Percentiles rank a stretch among this genome's conserved stretches.
Conservation (phyloP, 2,888 invertebrate genomes). For the Thera obeliscata region DNA sequence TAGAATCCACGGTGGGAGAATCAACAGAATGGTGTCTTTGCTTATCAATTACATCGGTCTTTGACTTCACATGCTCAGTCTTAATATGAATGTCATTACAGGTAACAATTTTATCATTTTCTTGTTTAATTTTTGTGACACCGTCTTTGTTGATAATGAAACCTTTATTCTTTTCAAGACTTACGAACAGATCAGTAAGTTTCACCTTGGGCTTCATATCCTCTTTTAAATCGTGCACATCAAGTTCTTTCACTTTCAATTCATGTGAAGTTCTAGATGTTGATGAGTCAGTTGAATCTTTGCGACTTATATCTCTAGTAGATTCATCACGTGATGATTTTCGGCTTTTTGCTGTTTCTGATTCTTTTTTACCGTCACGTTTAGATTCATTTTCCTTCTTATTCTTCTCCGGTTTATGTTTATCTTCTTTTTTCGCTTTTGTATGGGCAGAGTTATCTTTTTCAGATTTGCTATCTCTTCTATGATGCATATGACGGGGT, state of each 20-base stretch:
- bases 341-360: constrained; percentile 64
- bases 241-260: constrained; percentile 63
- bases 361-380: constrained; percentile 75
- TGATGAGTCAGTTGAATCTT: constrained; percentile 81
- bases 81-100: constrained; percentile 13
- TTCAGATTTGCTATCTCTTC: constrained; percentile 71
- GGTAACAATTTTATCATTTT: constrained; percentile 46
- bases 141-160: constrained; percentile 41
- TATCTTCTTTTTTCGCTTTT: constrained; percentile 77
- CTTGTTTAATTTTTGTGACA: constrained; percentile 63
- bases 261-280: constrained; percentile 77
- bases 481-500: constrained; percentile 78
- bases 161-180: constrained; percentile 81
- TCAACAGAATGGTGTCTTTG: constrained; percentile 80
- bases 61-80: constrained; percentile 56
- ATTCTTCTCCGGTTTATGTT: constrained; percentile 73
- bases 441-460: constrained; percentile 59
- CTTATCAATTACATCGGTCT: constrained; percentile 69
- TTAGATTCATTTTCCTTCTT: constrained; percentile 73
- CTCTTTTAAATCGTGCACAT: constrained; percentile 68
- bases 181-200: constrained; percentile 76
- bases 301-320: constrained; percentile 70
- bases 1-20: constrained; percentile 73
- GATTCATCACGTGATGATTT: constrained; percentile 78
- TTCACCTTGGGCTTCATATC: constrained; percentile 67